These are phyloP conservation scores for Cosmorhoe ocellata DNA, from an alignment of 2,888 invertebrate genomes.

Conservation along the genomic window DNA sequence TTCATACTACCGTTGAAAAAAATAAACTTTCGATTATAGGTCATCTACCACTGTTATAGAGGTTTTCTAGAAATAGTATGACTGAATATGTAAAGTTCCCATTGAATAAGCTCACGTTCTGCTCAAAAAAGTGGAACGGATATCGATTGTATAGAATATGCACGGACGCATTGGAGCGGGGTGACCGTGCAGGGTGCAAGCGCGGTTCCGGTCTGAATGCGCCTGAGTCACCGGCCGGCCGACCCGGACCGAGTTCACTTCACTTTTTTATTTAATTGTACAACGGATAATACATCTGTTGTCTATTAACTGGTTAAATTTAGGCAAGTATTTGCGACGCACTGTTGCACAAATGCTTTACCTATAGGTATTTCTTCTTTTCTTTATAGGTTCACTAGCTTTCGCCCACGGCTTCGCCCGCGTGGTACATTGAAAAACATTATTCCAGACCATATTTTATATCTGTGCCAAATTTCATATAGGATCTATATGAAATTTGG, in stretches of 20 bases:
- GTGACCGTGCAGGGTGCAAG: conserved; percentile 51
- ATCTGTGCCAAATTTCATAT: too few relatives aligned
- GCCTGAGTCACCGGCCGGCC: conserved; percentile 43
- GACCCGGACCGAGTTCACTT: conserved; percentile 26
- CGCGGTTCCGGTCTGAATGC: conserved; percentile 59
- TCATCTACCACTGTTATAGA: too few relatives aligned
- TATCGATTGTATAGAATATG: conserved; percentile 59
- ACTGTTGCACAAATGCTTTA: neutral
- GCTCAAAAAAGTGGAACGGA: conserved; percentile 74
- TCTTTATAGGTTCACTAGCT: too few relatives aligned
- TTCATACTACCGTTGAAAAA: too few relatives aligned
- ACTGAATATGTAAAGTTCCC: conserved; percentile 4
- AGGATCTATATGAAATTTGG: too few relatives aligned
- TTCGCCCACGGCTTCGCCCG: too few relatives aligned
- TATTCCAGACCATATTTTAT: too few relatives aligned
- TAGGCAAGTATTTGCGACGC: neutral
- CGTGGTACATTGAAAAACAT: too few relatives aligned
- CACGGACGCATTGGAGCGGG: conserved; percentile 58
- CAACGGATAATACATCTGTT: conserved; percentile 20
- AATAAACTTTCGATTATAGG: too few relatives aligned
- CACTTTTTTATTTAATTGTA: conserved; percentile 14
- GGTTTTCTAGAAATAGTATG: too few relatives aligned
- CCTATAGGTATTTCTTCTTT: neutral
- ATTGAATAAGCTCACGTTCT: conserved; percentile 15
- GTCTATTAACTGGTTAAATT: conserved; percentile 1